These are phyloP conservation scores for Paedocypris micromegethes DNA, from an alignment of 2,797 vertebrate species.

Conservation along the genomic window DNA sequence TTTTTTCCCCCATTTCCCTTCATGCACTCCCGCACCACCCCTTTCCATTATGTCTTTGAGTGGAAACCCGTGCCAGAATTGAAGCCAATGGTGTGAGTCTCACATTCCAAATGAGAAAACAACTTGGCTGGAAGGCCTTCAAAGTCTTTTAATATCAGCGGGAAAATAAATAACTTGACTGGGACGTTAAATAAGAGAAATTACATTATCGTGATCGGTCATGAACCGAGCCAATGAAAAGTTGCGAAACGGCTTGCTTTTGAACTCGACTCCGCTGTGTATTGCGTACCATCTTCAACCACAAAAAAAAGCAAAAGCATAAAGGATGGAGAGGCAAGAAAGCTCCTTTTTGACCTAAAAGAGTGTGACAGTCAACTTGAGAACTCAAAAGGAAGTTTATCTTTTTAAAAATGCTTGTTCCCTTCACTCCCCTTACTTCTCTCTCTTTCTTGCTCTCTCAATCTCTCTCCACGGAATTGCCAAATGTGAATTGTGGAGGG, in stretches of 20 bases:
- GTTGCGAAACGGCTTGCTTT: conserved; percentile 40
- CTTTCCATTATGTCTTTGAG: conserved; percentile 7
- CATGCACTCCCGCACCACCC: background rate
- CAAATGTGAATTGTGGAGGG: conserved; percentile 22
- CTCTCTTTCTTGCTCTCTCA: conserved; percentile 10
- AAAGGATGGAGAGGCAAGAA: conserved; percentile 14
- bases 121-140: conserved; percentile 68
- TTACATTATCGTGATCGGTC: conserved; percentile 11
- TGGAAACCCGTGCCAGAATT: conserved; percentile 56
- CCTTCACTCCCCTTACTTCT: background rate
- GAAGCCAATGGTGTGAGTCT: conserved; percentile 55
- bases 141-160: conserved; percentile 71
- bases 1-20: conserved; percentile 35
- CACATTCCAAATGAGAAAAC: conserved; percentile 65
- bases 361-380: conserved; percentile 7
- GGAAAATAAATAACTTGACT: conserved; percentile 66
- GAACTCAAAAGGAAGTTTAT: conserved; percentile 14
- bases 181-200: conserved; percentile 65
- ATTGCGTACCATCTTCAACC: conserved; percentile 11
- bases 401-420: background rate
- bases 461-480: background rate
- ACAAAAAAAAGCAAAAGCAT: background rate
- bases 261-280: conserved; percentile 10
- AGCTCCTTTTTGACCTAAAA: conserved; percentile 2
- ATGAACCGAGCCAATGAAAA: conserved; percentile 30